These are phyloP conservation scores for Apamea epomidion DNA, from an alignment of 2,888 invertebrate species.

Conservation along the genomic window DNA sequence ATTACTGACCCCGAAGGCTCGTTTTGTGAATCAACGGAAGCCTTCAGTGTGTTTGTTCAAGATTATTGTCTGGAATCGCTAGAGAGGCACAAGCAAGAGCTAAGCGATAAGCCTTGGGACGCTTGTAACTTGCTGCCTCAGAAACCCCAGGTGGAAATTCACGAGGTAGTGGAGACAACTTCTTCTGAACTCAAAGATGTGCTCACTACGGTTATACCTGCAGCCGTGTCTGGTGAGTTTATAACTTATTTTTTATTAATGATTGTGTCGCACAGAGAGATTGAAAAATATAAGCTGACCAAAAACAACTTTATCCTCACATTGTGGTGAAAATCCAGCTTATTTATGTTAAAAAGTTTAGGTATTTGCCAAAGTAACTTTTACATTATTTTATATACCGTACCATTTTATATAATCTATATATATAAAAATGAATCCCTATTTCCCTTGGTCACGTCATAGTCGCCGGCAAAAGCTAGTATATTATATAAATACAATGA, in stretches of 20 bases:
- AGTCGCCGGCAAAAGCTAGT: no score
- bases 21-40: constrained; percentile 69
- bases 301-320: not conserved
- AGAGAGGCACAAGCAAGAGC: constrained; percentile 71
- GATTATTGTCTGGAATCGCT: constrained; percentile 82
- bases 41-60: constrained; percentile 79
- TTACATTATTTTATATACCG: not conserved
- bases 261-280: not conserved
- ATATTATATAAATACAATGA: not conserved
- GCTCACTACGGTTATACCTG: constrained; percentile 76
- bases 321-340: not conserved
- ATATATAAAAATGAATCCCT: no score
- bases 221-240: constrained; percentile 78
- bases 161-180: constrained; percentile 73
- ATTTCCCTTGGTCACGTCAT: no score
- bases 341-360: not conserved
- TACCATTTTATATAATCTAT: not conserved
- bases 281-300: not conserved
- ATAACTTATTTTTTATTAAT: not conserved
- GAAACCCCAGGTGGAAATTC: constrained; percentile 70
- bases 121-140: constrained; percentile 81
- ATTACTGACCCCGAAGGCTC: constrained; percentile 55
- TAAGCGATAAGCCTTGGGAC: constrained; percentile 84
- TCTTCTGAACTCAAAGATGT: constrained; percentile 78
- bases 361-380: not conserved